A percentile compares a stretch with the other conserved stretches of the same genome.
phyloP scores from a whole-genome alignment of 1,140 invertebrate genomes.

The Rhagoletis zephyria region DNA sequence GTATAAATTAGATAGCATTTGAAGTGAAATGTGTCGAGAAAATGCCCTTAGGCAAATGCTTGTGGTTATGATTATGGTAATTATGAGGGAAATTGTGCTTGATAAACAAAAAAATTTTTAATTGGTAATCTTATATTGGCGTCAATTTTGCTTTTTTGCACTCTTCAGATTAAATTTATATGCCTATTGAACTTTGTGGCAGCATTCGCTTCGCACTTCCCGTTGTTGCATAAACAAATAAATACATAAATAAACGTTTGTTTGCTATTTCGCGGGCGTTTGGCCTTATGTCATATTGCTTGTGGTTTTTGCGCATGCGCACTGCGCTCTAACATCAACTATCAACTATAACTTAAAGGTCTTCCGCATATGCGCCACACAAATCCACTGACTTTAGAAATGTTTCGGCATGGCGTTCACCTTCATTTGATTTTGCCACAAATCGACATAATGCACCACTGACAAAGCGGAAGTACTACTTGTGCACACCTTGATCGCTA shows the following conservation, averaged over 20 bases:
- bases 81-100: neutral
- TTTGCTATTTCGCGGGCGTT: neutral
- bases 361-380: neutral
- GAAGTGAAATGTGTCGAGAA: neutral
- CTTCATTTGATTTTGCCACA: slow-evolving; percentile 47
- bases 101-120: neutral
- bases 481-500: slow-evolving; percentile 1
- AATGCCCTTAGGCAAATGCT: neutral
- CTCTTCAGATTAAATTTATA: too few species aligned
- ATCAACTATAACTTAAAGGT: slow-evolving; percentile 1
- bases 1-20: too few species aligned
- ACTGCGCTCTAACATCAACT: neutral
- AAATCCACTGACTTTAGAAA: neutral
- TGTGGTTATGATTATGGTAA: neutral
- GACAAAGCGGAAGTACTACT: neutral
- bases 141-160: too few species aligned
- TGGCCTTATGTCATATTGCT: neutral
- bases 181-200: slow-evolving; percentile 6
- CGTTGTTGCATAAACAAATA: slow-evolving; percentile 40
- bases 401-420: neutral
- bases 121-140: too few species aligned
- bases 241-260: neutral
- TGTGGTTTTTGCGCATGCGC: slow-evolving; percentile 34
- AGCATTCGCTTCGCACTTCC: neutral
- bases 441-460: neutral